These are phyloP conservation scores for Cosmopolites sordidus DNA, from an alignment of 2,888 invertebrate genomes.

Conservation along the genomic window DNA sequence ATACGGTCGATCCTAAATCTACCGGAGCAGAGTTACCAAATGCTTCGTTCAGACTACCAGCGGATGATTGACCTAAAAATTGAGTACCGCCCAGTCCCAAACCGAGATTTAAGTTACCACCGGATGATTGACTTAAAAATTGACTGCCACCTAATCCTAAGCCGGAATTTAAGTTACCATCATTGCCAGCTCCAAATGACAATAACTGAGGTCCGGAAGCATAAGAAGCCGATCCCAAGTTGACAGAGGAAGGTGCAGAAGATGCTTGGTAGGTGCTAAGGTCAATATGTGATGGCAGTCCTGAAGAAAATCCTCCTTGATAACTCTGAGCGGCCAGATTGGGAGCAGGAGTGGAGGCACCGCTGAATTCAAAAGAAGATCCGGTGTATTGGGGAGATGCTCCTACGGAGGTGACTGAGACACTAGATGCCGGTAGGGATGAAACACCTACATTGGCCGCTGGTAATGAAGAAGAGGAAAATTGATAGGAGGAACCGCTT, in stretches of 20 bases:
- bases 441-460: neutral
- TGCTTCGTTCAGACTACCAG: slow-evolving; percentile 15
- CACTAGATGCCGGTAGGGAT: neutral
- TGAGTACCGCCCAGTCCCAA: neutral
- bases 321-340: slow-evolving; percentile 9
- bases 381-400: slow-evolving; percentile 1
- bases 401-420: neutral
- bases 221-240: neutral
- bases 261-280: slow-evolving; percentile 1
- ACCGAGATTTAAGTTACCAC: neutral
- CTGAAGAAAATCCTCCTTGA: slow-evolving; percentile 6
- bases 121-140: neutral
- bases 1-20: neutral
- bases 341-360: slow-evolving; percentile 3
- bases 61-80: slow-evolving; percentile 11
- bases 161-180: slow-evolving; percentile 10
- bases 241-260: slow-evolving; percentile 4
- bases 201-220: too few species aligned
- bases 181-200: slow-evolving; percentile 6
- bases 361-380: slow-evolving; percentile 6
- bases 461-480: neutral
- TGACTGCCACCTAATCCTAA: neutral
- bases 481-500: neutral
- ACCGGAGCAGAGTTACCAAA: slow-evolving; percentile 8
- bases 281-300: slow-evolving; percentile 2